A percentile compares a stretch with the other conserved stretches of the same genome.
Evolutionary conservation across 2,113 vertebrate species (phyloP).

Genomic region (Coryphaenoides rupestris): DNA sequence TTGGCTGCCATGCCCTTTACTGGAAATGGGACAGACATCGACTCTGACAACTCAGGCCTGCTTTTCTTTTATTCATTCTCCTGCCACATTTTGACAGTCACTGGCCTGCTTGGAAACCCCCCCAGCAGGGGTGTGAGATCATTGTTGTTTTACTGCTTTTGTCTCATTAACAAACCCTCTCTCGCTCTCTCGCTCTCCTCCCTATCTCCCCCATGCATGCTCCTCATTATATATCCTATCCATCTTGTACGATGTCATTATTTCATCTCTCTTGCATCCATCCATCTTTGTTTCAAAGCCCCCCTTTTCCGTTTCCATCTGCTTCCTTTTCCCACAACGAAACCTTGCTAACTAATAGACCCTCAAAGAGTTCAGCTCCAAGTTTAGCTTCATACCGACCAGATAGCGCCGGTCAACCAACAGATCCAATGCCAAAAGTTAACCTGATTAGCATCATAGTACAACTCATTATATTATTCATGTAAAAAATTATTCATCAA

Average conservation of each 20-base stretch:
- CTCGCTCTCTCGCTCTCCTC: neutral
- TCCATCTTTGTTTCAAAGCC: neutral
- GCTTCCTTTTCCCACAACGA: neutral
- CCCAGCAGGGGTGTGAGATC: conserved; percentile 53
- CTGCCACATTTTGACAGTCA: conserved; percentile 49
- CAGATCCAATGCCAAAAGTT: conserved; percentile 20
- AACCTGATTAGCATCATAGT: conserved; percentile 25
- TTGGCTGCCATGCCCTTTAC: conserved; percentile 34
- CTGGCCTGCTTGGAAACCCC: conserved; percentile 51
- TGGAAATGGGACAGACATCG: conserved; percentile 38
- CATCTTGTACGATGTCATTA: no score
- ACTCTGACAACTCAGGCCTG: conserved; percentile 34
- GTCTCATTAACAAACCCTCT: neutral
- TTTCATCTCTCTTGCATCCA: neutral
- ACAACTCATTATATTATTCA: conserved; percentile 34
- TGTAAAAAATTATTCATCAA: neutral
- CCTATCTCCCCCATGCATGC: neutral
- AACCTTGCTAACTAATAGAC: conserved; percentile 9
- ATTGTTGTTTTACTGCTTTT: conserved; percentile 47
- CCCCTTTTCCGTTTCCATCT: neutral
- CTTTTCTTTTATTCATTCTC: conserved; percentile 35
- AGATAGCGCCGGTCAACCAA: conserved; percentile 13
- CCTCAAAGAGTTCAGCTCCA: conserved; percentile 11
- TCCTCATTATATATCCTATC: no score
- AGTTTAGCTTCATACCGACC: conserved; percentile 23